Conservation (phyloP, 2,797 vertebrate genomes). For the Pogonophryne albipinna region DNA sequence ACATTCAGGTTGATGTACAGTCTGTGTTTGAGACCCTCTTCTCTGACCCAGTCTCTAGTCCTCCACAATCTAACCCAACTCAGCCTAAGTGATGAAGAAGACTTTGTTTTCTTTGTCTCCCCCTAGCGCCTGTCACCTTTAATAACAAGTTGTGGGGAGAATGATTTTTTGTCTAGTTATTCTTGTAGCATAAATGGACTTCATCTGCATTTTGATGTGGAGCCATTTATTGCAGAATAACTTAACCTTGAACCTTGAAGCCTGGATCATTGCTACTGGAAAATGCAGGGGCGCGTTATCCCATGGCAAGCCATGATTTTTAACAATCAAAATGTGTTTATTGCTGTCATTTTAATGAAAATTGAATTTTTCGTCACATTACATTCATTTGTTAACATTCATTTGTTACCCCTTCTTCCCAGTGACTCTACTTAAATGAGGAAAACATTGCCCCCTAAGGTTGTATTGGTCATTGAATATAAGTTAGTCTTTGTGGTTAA, state of each 20-base stretch:
- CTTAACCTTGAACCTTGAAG: no score
- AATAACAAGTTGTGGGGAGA: neutral
- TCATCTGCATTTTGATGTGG: no score
- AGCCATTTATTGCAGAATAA: no score
- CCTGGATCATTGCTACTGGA: neutral
- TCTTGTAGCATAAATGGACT: no score
- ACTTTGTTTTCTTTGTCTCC: slow-evolving; percentile 28
- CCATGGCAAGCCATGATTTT: neutral
- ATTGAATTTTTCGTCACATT: neutral
- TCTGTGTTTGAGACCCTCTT: neutral
- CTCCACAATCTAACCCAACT: no score
- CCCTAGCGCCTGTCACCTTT: neutral
- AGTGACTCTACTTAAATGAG: neutral
- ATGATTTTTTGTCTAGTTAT: no score
- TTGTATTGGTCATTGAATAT: accelerated
- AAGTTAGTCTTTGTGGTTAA: neutral
- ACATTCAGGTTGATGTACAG: no score
- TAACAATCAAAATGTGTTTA: neutral
- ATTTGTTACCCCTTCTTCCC: neutral
- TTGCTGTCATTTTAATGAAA: neutral
- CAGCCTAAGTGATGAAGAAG: neutral
- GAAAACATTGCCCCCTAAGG: neutral
- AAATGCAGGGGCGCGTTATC: neutral
- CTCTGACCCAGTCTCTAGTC: neutral
- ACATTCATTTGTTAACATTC: neutral